Percentiles rank a stretch among this genome's conserved stretches.
Evolutionary conservation across 2,113 vertebrate genomes (phyloP).

Genomic region (Salvelinus namaycush): DNA sequence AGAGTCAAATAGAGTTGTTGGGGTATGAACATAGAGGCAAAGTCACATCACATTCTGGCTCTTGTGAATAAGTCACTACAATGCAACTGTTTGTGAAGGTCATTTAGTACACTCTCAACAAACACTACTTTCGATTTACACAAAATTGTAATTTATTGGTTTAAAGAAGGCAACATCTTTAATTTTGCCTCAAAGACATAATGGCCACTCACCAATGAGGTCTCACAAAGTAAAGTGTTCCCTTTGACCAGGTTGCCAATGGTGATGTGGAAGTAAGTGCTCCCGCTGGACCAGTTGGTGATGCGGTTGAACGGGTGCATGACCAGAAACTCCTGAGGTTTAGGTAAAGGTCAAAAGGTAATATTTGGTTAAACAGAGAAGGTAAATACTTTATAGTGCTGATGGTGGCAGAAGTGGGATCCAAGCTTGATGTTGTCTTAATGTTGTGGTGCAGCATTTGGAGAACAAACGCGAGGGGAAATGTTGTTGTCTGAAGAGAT

Average conservation of each 20-base stretch:
- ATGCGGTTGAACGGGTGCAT: conserved; percentile 87
- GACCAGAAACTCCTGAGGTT: conserved; percentile 79
- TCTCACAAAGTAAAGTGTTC: conserved; percentile 84
- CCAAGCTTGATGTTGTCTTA: too few relatives aligned
- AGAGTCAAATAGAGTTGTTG: conserved; percentile 18
- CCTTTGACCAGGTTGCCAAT: conserved; percentile 80
- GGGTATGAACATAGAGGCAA: background rate
- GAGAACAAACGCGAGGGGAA: too few relatives aligned
- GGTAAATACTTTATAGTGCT: too few relatives aligned
- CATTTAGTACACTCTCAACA: background rate
- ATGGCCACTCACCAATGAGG: conserved; percentile 79
- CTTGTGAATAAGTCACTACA: background rate
- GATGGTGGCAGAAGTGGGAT: too few relatives aligned
- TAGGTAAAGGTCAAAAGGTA: background rate
- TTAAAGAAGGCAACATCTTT: background rate
- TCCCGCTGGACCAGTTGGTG: conserved; percentile 83
- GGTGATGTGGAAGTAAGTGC: conserved; percentile 85
- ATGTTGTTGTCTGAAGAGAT: too few relatives aligned
- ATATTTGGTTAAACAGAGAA: background rate
- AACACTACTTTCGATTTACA: background rate
- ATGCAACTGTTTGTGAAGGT: background rate
- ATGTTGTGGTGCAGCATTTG: too few relatives aligned
- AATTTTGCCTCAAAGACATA: background rate
- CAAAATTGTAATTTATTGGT: background rate
- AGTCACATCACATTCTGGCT: background rate